A percentile compares a stretch with the other conserved stretches of the same genome.
phyloP scores from a whole-genome alignment of 2,797 vertebrate species.

The Sebastes flavidus region DNA sequence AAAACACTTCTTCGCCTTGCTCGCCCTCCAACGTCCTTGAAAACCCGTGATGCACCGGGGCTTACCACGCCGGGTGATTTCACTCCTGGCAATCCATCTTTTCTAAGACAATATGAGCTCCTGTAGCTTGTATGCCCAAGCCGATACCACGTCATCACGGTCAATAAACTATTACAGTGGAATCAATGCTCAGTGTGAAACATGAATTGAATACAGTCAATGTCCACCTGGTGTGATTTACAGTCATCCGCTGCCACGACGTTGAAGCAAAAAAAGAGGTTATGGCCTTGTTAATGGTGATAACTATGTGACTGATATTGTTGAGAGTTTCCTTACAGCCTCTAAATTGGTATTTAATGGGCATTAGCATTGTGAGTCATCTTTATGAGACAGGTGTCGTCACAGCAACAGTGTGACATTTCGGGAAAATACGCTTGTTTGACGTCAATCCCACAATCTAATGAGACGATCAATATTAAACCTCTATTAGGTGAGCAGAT shows the following conservation, averaged over 20 bases:
- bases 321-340: background rate
- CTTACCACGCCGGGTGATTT: background rate
- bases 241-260: background rate
- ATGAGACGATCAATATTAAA: slow-evolving; percentile 7
- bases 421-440: background rate
- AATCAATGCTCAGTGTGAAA: slow-evolving; percentile 40
- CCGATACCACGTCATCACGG: background rate
- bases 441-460: background rate
- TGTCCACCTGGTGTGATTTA: slow-evolving; percentile 10
- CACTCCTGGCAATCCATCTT: slow-evolving; percentile 39
- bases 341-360: background rate
- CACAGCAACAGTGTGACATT: background rate
- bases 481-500: background rate
- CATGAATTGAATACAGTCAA: slow-evolving; percentile 25
- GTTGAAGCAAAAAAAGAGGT: background rate
- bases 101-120: slow-evolving; percentile 17
- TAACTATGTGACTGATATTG: background rate
- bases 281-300: background rate
- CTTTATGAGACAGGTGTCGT: background rate
- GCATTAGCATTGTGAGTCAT: background rate
- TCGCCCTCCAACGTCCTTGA: slow-evolving; percentile 57
- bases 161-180: slow-evolving; percentile 60
- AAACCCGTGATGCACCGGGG: background rate
- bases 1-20: slow-evolving; percentile 7
- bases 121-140: background rate